phyloP scores from a whole-genome alignment of 2,888 invertebrate species.

The Drosophila leonis region DNA sequence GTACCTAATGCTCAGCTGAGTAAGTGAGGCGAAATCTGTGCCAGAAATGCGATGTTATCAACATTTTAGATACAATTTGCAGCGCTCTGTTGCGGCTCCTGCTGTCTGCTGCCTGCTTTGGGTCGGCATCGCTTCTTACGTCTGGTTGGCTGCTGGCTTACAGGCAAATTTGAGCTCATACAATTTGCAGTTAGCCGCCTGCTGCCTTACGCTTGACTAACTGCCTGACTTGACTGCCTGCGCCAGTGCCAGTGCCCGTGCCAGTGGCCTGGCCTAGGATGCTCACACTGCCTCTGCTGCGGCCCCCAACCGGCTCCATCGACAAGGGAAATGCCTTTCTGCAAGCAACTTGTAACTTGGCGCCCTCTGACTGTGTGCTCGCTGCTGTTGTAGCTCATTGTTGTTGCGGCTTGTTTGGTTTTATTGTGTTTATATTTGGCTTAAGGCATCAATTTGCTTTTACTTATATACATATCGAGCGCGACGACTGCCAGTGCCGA shows the following conservation, averaged over 20 bases:
- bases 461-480: conserved; percentile 66
- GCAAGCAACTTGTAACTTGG: conserved; percentile 55
- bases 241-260: conserved; percentile 9
- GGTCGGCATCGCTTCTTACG: conserved; percentile 24
- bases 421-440: conserved; percentile 81
- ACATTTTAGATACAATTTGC: conserved; percentile 61
- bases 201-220: conserved; percentile 64
- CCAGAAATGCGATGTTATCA: conserved; percentile 68
- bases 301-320: background rate
- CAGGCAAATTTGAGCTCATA: conserved; percentile 74
- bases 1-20: conserved; percentile 58
- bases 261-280: conserved; percentile 11
- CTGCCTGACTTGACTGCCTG: conserved; percentile 62
- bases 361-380: conserved; percentile 47
- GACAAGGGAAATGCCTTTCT: conserved; percentile 11
- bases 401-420: conserved; percentile 79
- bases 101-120: conserved; percentile 14
- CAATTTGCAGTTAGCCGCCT: conserved; percentile 75
- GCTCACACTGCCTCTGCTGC: background rate
- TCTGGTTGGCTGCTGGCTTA: conserved; percentile 40
- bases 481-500: conserved; percentile 48
- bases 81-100: conserved; percentile 26
- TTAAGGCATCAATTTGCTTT: conserved; percentile 78
- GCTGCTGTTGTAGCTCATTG: conserved; percentile 51
- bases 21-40: conserved; percentile 35